Conservation (phyloP, 2,113 vertebrate species). For the Brevimyrus niger region DNA sequence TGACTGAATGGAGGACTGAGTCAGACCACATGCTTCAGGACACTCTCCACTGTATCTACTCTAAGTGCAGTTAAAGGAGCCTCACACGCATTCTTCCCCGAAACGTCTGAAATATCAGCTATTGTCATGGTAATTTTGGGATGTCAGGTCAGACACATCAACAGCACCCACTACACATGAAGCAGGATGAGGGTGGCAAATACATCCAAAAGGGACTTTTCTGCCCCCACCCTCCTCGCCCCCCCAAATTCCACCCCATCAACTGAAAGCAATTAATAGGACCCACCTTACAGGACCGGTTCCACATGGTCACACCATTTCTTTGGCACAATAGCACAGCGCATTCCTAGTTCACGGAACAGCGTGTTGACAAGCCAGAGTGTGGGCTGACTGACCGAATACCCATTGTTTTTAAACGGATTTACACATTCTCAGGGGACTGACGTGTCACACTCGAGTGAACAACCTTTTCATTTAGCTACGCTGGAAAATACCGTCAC, state of each 20-base stretch:
- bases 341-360: conserved; percentile 33
- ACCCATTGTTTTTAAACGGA: conserved; percentile 32
- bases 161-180: not conserved
- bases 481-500: conserved; percentile 24
- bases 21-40: not conserved
- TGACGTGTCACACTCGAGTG: conserved; percentile 29
- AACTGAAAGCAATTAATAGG: conserved; percentile 47
- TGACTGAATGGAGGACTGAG: not conserved
- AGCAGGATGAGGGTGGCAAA: not conserved
- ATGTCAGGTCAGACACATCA: conserved; percentile 1
- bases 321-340: conserved; percentile 24
- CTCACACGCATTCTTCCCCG: not conserved
- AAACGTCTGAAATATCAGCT: not conserved
- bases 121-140: not conserved
- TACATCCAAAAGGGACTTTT: conserved; percentile 28
- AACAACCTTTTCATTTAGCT: conserved; percentile 40
- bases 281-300: conserved; percentile 35
- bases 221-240: conserved; percentile 31
- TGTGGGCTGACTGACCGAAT: conserved; percentile 36
- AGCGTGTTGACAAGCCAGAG: conserved; percentile 29
- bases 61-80: not conserved
- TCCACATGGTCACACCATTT: conserved; percentile 53
- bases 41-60: not conserved
- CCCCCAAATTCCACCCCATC: conserved; percentile 30
- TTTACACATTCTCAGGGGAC: conserved; percentile 38